Evolutionary conservation across 2,888 invertebrate species (phyloP), one percentile per base, ranked within the genome.

Genomic region (Oeneis ivallda): DNA sequence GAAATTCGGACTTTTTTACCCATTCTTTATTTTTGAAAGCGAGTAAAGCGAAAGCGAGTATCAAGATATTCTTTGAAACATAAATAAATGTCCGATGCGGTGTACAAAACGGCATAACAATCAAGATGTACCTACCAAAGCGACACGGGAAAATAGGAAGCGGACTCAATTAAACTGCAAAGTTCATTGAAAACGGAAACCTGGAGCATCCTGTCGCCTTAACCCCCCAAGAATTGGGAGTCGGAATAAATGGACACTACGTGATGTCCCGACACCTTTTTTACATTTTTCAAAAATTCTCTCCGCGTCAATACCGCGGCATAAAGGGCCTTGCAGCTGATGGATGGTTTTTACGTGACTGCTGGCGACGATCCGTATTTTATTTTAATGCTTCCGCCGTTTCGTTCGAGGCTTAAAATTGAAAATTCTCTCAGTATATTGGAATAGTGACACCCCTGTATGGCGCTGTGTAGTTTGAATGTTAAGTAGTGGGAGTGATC

Each of bases 231-330:
- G 79, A 76, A 85, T 80, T 82, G 83, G 85, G 83, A 83, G 77
- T 79, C 79, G 81, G 79, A 84, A 91, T 88, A 87, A 89, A 91
- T 89, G 90, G 82, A 81, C 75, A 73, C 72, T 80, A 88, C 91
- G 91, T 89, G 91, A 81, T 78, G 83, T 76, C 81, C 79, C 78
- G 72, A 78, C n/a, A 86, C 86, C 87, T 89, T 89, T 72, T 92
- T 89, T 86, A 87, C 89, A 92, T 91, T 91, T 92, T 91, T 92
- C 87, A 89, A 90, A 91, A 91, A 89, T 87, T 87, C 87, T 82
- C 82, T 76, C 72, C 81, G 83, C 88, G 84, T 89, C 88, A 85
- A 84, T 89, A 82, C 79, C 68, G 70, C 70, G 77, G 76, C 78
- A 80, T 79, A 76, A 77, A 75, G 74, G 70, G 68, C 67, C 64